Evolutionary conservation across 2,888 invertebrate species (phyloP).

Genomic region (Drosophila peninsularis): DNA sequence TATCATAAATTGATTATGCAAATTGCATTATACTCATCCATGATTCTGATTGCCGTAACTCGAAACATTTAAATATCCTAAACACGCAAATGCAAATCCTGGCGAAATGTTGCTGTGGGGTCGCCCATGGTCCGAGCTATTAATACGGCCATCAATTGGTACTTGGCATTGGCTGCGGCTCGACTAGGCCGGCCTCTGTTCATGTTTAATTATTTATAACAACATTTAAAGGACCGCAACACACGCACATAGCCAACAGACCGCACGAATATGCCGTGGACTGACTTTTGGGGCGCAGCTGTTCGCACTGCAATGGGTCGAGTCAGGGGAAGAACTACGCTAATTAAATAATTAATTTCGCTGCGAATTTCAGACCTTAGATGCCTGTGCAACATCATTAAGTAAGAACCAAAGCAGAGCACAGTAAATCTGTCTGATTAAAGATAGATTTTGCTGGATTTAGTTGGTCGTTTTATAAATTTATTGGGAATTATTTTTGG

Average conservation of each 20-base stretch:
- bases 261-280: slow-evolving; percentile 7
- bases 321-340: background rate
- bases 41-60: background rate
- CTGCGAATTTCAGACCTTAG: slow-evolving; percentile 33
- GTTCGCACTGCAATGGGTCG: slow-evolving; percentile 13
- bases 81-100: slow-evolving; percentile 12
- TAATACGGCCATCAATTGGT: slow-evolving; percentile 44
- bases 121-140: slow-evolving; percentile 15
- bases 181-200: slow-evolving; percentile 4
- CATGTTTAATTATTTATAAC: slow-evolving; percentile 48
- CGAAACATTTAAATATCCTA: background rate
- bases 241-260: slow-evolving; percentile 33
- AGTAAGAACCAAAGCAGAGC: slow-evolving; percentile 6
- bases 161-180: slow-evolving; percentile 18
- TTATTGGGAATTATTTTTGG: background rate
- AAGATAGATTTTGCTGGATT: slow-evolving; percentile 13
- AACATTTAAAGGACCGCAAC: slow-evolving; percentile 34
- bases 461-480: background rate
- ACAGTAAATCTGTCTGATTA: slow-evolving; percentile 21
- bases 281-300: slow-evolving; percentile 20
- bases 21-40: slow-evolving; percentile 6
- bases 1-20: slow-evolving; percentile 3
- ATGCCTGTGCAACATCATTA: slow-evolving; percentile 24
- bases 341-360: slow-evolving; percentile 62
- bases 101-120: background rate